A percentile compares a stretch with the other conserved stretches of the same genome.
These are phyloP conservation scores for Gymnogyps californianus DNA, from an alignment of 2,113 vertebrate species.

Conservation along the genomic window DNA sequence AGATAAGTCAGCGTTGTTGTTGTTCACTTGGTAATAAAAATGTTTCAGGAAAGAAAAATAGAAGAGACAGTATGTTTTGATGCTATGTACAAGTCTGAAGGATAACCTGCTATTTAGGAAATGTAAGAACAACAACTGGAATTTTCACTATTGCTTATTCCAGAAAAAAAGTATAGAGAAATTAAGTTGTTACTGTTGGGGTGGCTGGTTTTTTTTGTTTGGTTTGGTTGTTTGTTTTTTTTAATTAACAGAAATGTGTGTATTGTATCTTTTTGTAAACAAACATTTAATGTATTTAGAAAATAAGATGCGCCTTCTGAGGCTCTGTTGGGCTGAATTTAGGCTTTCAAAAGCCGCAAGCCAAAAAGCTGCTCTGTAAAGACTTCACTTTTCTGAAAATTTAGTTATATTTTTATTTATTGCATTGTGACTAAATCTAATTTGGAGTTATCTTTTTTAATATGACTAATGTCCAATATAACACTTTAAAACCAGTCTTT, in stretches of 20 bases:
- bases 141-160: neutral
- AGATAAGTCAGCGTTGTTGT: neutral
- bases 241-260: neutral
- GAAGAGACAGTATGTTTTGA: neutral
- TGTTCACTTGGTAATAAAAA: slow-evolving; percentile 17
- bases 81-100: neutral
- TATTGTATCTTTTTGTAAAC: neutral
- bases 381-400: neutral
- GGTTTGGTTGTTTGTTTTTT: neutral
- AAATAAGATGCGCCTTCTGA: neutral
- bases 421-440: neutral
- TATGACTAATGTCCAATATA: neutral
- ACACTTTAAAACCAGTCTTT: neutral
- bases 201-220: neutral
- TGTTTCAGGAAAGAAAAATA: neutral
- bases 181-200: neutral
- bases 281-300: neutral
- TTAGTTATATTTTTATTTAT: neutral
- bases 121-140: neutral
- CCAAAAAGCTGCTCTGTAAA: neutral
- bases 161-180: neutral
- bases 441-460: neutral
- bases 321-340: neutral
- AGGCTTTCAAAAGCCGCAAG: neutral
- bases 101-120: neutral